Base-by-base conservation (phyloP, 2,888 invertebrate genomes). In the Mythimna pallens region DNA sequence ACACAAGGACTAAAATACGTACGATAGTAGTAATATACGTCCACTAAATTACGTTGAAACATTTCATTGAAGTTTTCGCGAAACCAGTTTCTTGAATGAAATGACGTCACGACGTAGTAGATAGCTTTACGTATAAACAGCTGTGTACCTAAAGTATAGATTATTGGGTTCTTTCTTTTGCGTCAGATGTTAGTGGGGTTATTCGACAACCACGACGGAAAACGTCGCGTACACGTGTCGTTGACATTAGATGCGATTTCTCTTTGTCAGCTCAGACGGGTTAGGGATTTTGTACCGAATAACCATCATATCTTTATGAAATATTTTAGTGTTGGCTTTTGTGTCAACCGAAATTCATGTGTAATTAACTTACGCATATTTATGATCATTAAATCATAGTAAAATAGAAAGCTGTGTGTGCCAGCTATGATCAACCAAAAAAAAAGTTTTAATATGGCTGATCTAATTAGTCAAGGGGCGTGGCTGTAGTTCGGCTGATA, bases 151-250 rank as follows among this genome's bases (percentile, higher is more conserved):
- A 86, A 86, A 86, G 76, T 82, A 82, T 90, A 91, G 90, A 91
- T 92, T 91, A 94, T 93, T 93, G 92, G 89, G 90, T 90, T 94
- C 92, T 95, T 95, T 95, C 94, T 94, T 94, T 92, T 92, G 89
- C 93, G 93, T 92, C 93, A 92, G 93, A 92, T 93, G 91, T 91
- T 91, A 88, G 85, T 61, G 63, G 84, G 80, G 86, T 65, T 82
- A 89, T 86, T 88, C 81, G 73, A 74, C 72, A 81, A 80, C 65
- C 59, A 14, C 59, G 81, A 66, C 40, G 80, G 79, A 71, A 52
- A 55, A 61, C 72, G 82, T 77, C 59, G 57, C 77, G 77, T 71
- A 40, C 57, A 20, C 82, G 73, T 72, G 63, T 78, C 78, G 78
- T 66, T 62, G 40, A 36, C 17, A 20, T 58, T n/a, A 36, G 17